These are phyloP conservation scores for Dendronephthya gigantea DNA, from an alignment of 64 coral and sea anemone genomes.

Conservation along the genomic window DNA sequence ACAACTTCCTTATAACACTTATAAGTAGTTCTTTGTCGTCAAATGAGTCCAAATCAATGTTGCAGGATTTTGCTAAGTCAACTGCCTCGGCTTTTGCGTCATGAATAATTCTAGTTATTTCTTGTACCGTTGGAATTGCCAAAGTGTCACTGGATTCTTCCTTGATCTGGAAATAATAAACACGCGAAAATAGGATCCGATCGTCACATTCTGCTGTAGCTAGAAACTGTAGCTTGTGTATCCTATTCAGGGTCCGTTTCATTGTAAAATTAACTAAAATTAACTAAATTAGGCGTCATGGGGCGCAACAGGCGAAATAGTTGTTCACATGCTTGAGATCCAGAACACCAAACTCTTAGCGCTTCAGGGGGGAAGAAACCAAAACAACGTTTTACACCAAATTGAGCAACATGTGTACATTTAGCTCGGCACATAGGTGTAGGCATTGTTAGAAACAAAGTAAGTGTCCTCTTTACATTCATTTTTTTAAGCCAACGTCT, in stretches of 20 bases:
- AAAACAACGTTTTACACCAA: background rate
- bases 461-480: background rate
- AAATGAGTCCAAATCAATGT: background rate
- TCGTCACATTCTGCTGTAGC: background rate
- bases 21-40: background rate
- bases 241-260: background rate
- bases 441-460: background rate
- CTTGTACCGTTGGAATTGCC: background rate
- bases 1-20: background rate
- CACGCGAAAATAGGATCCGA: background rate
- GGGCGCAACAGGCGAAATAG: background rate
- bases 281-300: background rate
- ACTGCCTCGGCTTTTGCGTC: background rate
- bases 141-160: background rate
- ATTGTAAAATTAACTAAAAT: background rate
- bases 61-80: background rate
- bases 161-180: background rate
- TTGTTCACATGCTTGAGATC: constrained; percentile 2
- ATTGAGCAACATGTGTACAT: background rate
- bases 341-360: background rate
- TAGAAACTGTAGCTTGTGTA: background rate
- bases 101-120: background rate
- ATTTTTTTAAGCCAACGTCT: background rate
- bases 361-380: background rate
- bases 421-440: background rate